Evolutionary conservation across 1,140 invertebrate species (phyloP).

Genomic region (Drosophila nannoptera): DNA sequence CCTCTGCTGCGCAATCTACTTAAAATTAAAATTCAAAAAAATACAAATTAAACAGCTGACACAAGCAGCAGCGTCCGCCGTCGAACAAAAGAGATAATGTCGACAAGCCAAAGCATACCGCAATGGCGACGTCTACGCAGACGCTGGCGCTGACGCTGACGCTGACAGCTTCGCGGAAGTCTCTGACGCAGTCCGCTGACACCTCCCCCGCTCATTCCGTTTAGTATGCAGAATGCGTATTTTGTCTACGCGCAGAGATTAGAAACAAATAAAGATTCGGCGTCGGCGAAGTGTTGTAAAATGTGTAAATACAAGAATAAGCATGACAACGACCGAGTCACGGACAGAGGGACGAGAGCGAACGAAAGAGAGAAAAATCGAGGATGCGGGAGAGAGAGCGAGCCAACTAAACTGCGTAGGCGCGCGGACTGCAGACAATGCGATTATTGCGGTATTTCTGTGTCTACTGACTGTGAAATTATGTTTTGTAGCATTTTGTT

Average conservation of each 20-base stretch:
- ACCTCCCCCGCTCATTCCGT: constrained; percentile 5
- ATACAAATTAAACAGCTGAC: constrained; percentile 28
- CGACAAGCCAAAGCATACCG: constrained; percentile 40
- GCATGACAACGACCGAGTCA: not conserved
- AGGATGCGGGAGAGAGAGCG: not conserved
- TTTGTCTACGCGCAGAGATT: constrained; percentile 30
- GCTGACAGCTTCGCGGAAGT: constrained; percentile 26
- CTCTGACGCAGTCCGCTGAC: not conserved
- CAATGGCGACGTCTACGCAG: constrained; percentile 24
- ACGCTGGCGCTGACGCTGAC: constrained; percentile 1
- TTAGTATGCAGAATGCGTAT: constrained; percentile 60
- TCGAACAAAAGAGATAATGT: constrained; percentile 45
- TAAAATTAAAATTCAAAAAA: constrained; percentile 46
- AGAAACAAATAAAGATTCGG: constrained; percentile 6
- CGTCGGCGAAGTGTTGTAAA: constrained; percentile 44
- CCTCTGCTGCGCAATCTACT: constrained; percentile 43
- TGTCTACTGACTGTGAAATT: constrained; percentile 68
- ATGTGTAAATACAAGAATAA: constrained; percentile 59
- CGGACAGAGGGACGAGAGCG: not conserved
- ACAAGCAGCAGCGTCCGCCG: constrained; percentile 11
- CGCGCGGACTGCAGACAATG: constrained; percentile 3
- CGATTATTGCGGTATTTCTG: constrained; percentile 24
- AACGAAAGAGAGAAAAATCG: not conserved
- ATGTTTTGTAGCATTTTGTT: constrained; percentile 55
- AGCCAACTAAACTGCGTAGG: constrained; percentile 1